phyloP scores from a whole-genome alignment of 2,113 vertebrate species.

The Caranx ignobilis region DNA sequence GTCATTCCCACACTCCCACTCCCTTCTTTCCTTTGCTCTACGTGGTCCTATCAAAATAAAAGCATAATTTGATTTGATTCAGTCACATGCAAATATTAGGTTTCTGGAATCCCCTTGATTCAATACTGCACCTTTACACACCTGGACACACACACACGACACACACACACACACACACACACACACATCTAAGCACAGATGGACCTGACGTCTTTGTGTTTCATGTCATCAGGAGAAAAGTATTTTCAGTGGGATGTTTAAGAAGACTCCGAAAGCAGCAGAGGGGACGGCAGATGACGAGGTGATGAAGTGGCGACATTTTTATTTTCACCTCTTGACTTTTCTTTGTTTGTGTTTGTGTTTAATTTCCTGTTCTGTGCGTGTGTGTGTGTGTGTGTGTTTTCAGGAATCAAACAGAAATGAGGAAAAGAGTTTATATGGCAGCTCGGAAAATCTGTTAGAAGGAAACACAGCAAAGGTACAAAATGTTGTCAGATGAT shows the following conservation, averaged over 20 bases:
- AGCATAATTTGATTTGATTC: no score
- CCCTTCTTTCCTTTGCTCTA: no score
- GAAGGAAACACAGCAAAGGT: constrained; percentile 60
- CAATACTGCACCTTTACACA: no score
- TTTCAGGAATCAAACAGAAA: constrained; percentile 38
- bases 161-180: no score
- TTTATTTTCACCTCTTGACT: background rate
- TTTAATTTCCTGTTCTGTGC: background rate
- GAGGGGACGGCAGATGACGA: constrained; percentile 61
- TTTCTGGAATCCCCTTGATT: no score
- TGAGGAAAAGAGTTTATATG: constrained; percentile 26
- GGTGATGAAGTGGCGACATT: background rate
- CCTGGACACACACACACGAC: no score
- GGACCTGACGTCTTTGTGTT: background rate
- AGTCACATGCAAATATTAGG: no score
- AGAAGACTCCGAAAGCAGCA: constrained; percentile 59
- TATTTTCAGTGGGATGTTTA: constrained; percentile 72
- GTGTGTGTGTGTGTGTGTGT: background rate
- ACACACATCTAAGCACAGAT: no score
- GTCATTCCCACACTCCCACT: no score
- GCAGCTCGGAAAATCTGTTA: constrained; percentile 55
- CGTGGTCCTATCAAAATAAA: no score
- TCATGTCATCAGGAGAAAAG: constrained; percentile 59
- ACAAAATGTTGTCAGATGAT: background rate
- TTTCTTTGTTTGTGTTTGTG: background rate